Conservation (phyloP, 1,140 invertebrate species). For the Arctopsyche grandis region DNA sequence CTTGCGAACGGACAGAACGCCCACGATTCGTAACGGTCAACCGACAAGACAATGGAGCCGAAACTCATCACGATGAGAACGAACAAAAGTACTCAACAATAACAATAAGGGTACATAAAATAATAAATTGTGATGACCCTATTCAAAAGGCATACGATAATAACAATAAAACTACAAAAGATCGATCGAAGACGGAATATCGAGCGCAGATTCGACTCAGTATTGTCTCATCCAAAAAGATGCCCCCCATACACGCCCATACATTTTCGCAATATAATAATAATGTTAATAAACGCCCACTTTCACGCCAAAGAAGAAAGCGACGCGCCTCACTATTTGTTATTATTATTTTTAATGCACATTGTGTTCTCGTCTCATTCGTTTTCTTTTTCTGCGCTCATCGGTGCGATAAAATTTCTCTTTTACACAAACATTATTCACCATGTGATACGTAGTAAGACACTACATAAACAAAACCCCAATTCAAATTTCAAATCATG, state of each 20-base stretch:
- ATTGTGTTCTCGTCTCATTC: not conserved
- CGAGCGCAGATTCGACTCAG: not conserved
- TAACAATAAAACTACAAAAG: too few relatives aligned
- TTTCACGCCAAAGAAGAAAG: constrained; percentile 30
- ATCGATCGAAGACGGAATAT: not conserved
- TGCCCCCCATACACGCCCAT: not conserved
- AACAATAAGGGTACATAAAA: too few relatives aligned
- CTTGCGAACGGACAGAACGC: not conserved
- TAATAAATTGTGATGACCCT: too few relatives aligned
- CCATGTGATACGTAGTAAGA: too few relatives aligned
- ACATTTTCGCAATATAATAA: not conserved
- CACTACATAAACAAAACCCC: too few relatives aligned
- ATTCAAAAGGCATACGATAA: too few relatives aligned
- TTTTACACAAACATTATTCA: not conserved
- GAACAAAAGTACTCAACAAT: too few relatives aligned
- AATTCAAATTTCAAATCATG: too few relatives aligned
- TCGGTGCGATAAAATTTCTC: constrained; percentile 28
- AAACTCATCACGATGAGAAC: not conserved
- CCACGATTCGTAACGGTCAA: not conserved
- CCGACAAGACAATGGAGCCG: not conserved
- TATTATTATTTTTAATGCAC: constrained; percentile 25
- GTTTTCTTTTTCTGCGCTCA: not conserved
- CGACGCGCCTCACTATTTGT: constrained; percentile 19
- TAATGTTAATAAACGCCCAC: constrained; percentile 16
- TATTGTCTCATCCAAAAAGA: not conserved